Evolutionary conservation across 1,140 invertebrate genomes (phyloP).

Genomic region (Drosophila kikkawai): DNA sequence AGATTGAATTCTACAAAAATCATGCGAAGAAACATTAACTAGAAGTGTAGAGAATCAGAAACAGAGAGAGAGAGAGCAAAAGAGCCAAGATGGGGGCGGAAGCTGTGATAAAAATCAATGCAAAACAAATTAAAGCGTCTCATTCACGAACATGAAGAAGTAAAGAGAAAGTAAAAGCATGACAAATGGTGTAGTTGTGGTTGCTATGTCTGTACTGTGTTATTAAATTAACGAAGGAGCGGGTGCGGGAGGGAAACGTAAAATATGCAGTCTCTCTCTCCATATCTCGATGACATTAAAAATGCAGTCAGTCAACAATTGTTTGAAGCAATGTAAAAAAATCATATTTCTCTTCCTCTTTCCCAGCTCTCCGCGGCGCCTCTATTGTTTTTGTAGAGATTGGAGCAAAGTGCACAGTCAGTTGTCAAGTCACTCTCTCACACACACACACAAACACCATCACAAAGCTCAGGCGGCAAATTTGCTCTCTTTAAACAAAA

Average conservation of each 20-base stretch:
- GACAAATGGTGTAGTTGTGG: slow-evolving; percentile 41
- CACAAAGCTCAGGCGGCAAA: slow-evolving; percentile 27
- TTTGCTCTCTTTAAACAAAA: slow-evolving; percentile 21
- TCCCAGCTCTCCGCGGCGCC: slow-evolving; percentile 20
- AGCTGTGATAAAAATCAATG: slow-evolving; percentile 75
- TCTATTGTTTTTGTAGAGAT: slow-evolving; percentile 49
- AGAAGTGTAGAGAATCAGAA: slow-evolving; percentile 15
- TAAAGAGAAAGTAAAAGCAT: slow-evolving; percentile 63
- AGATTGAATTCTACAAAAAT: slow-evolving; percentile 10
- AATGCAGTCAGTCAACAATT: slow-evolving; percentile 38
- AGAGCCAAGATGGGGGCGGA: slow-evolving; percentile 20
- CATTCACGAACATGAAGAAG: slow-evolving; percentile 10
- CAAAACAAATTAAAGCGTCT: slow-evolving; percentile 64
- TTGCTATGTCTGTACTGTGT: slow-evolving; percentile 23
- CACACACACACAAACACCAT: slow-evolving; percentile 1
- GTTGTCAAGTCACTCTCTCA: slow-evolving; percentile 56
- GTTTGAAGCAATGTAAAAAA: slow-evolving; percentile 42
- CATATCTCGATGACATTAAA: slow-evolving; percentile 16
- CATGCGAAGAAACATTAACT: slow-evolving; percentile 6
- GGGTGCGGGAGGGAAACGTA: background rate
- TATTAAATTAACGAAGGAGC: slow-evolving; percentile 68
- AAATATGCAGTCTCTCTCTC: slow-evolving; percentile 30
- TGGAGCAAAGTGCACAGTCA: slow-evolving; percentile 67
- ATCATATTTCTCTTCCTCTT: slow-evolving; percentile 16
- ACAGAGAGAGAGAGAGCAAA: background rate